Evolutionary conservation across 1,140 invertebrate species (phyloP).

Genomic region (Scylla paramamosain): DNA sequence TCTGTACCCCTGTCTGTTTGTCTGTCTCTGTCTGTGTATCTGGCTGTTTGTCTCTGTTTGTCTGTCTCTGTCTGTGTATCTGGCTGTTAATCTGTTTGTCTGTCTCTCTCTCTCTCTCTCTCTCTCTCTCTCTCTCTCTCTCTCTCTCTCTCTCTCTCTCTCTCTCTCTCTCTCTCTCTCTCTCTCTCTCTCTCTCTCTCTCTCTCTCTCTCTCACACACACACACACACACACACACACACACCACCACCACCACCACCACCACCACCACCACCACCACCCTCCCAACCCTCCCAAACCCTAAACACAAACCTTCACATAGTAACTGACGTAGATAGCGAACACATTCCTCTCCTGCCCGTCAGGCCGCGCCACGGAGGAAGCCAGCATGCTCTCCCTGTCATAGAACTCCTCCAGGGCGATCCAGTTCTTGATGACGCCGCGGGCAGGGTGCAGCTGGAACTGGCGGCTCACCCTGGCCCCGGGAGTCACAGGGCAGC

Average conservation of each 20-base stretch:
- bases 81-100: background rate
- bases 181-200: background rate
- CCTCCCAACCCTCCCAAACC: background rate
- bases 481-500: constrained; percentile 85
- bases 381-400: constrained; percentile 86
- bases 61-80: background rate
- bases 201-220: background rate
- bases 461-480: constrained; percentile 84
- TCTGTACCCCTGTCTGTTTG: background rate
- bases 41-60: background rate
- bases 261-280: background rate
- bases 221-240: background rate
- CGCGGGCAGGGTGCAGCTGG: constrained; percentile 86
- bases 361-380: constrained; percentile 84
- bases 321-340: constrained; percentile 94
- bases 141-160: background rate
- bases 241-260: background rate
- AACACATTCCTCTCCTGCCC: constrained; percentile 81
- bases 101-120: constrained; percentile 35
- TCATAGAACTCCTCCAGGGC: constrained; percentile 88
- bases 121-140: constrained; percentile 31
- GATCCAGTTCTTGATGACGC: constrained; percentile 90
- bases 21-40: background rate
- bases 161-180: background rate
- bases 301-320: constrained; percentile 86